Percentiles rank a stretch among this genome's conserved stretches.
phyloP scores from a whole-genome alignment of 2,113 vertebrate genomes.

The Ptilorrhoa leucosticta region DNA sequence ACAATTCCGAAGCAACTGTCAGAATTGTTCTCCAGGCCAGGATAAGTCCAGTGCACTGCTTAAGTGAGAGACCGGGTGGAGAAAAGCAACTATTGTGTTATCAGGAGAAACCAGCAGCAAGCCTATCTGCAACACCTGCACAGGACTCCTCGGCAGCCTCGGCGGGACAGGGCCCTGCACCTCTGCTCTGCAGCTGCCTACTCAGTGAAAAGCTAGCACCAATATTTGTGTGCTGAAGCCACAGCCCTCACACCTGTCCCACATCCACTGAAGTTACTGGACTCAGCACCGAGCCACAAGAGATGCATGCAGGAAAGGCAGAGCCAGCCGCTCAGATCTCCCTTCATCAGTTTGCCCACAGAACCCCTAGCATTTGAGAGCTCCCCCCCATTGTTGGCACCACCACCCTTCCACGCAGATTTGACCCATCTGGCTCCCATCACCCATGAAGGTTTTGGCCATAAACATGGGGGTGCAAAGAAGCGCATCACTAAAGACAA shows the following conservation, averaged over 20 bases:
- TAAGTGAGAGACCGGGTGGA: background rate
- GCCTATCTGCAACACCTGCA: background rate
- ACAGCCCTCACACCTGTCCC: background rate
- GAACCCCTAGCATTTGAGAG: accelerated
- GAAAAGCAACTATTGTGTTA: background rate
- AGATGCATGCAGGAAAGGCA: accelerated
- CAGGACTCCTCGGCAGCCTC: background rate
- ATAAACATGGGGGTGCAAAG: background rate
- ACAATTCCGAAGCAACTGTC: background rate
- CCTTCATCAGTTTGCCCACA: background rate
- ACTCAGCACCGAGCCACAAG: accelerated
- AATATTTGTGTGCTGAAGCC: accelerated
- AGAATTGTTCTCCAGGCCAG: background rate
- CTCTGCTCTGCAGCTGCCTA: background rate
- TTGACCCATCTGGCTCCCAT: background rate
- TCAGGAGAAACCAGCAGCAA: background rate
- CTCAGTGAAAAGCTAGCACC: background rate
- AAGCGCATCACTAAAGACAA: background rate
- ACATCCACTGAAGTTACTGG: accelerated
- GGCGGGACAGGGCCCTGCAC: background rate
- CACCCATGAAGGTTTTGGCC: background rate
- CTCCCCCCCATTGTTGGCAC: accelerated
- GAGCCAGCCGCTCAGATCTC: background rate
- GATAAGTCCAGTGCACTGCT: background rate
- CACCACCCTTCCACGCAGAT: background rate